Conservation (phyloP, 2,888 invertebrate species). For the Empis livida region DNA sequence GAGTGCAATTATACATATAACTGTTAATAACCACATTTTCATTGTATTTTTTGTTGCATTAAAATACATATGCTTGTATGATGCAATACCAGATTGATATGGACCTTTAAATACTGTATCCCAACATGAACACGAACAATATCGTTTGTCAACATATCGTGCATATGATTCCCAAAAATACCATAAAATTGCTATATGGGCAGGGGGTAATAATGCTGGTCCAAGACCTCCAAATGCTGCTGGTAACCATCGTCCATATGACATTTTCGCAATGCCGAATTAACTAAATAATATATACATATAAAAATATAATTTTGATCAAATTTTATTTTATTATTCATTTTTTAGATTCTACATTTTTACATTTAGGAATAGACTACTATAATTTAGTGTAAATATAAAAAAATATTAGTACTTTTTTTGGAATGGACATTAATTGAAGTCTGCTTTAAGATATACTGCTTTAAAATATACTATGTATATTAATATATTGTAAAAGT, state of each 20-base stretch:
- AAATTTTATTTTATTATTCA: too few species aligned
- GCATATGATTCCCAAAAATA: constrained; percentile 57
- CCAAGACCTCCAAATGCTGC: constrained; percentile 33
- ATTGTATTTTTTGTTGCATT: constrained; percentile 50
- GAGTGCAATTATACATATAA: constrained; percentile 42
- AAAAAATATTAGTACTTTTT: too few species aligned
- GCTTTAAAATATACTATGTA: too few species aligned
- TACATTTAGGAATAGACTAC: too few species aligned
- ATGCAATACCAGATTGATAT: constrained; percentile 54
- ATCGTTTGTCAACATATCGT: constrained; percentile 47
- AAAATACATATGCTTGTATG: constrained; percentile 58
- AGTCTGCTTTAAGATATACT: too few species aligned
- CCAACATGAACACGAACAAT: constrained; percentile 62
- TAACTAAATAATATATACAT: too few species aligned
- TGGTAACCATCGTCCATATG: constrained; percentile 33
- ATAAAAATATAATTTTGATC: too few species aligned
- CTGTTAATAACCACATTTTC: constrained; percentile 52
- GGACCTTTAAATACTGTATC: constrained; percentile 61
- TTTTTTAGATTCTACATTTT: too few species aligned
- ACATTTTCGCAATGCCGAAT: too few species aligned
- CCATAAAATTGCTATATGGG: constrained; percentile 47
- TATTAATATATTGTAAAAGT: too few species aligned
- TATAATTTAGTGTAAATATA: too few species aligned
- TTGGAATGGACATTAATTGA: too few species aligned
- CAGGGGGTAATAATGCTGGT: constrained; percentile 44